Conservation (phyloP, 2,113 vertebrate species). For the Octodon degus region DNA sequence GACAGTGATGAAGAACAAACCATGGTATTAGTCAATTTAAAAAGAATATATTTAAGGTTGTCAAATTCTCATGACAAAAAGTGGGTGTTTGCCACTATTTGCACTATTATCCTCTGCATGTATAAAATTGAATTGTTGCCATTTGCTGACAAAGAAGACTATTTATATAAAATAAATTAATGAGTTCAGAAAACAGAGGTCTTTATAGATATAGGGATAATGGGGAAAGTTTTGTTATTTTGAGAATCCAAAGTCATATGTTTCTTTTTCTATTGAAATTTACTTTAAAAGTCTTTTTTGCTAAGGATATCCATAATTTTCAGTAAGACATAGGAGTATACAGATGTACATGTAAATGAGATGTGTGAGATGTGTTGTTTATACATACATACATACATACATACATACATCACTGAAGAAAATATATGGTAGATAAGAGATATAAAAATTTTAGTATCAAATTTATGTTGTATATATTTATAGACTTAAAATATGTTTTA, state of each 20-base stretch:
- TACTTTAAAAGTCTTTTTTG: conserved; percentile 63
- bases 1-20: conserved; percentile 18
- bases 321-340: no score
- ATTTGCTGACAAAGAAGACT: conserved; percentile 51
- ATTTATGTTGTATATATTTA: neutral
- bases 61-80: conserved; percentile 49
- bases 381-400: conserved; percentile 43
- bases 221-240: conserved; percentile 53
- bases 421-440: conserved; percentile 37
- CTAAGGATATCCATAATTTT: neutral
- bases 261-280: conserved; percentile 73
- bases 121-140: conserved; percentile 34
- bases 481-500: conserved; percentile 3
- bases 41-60: conserved; percentile 51
- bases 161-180: conserved; percentile 30
- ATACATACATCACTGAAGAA: conserved; percentile 60
- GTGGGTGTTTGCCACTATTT: neutral
- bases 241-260: conserved; percentile 67
- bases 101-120: conserved; percentile 57
- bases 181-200: conserved; percentile 60
- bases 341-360: neutral
- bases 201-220: conserved; percentile 17
- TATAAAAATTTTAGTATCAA: conserved; percentile 50
- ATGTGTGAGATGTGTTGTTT: neutral
- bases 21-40: conserved; percentile 15